phyloP scores from a whole-genome alignment of 2,888 invertebrate species.

The Syrphus vitripennis region DNA sequence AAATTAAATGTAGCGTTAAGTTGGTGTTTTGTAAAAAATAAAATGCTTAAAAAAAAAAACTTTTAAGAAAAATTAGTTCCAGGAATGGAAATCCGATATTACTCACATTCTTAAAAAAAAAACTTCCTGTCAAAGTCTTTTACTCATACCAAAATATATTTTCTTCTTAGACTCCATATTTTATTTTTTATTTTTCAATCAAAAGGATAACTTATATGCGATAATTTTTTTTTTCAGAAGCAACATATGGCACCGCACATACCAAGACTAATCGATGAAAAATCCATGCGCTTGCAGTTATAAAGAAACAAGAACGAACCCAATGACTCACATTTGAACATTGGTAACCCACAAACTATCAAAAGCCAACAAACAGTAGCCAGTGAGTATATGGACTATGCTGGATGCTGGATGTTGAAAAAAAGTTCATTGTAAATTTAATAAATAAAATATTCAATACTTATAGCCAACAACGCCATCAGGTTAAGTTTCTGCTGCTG shows the following conservation, averaged over 20 bases:
- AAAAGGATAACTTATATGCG: not conserved
- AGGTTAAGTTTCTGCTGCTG: not conserved
- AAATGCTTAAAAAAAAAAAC: no score
- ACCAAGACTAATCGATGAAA: slow-evolving; percentile 53
- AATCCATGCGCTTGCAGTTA: slow-evolving; percentile 1
- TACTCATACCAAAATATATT: not conserved
- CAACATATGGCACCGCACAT: slow-evolving; percentile 48
- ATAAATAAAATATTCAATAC: not conserved
- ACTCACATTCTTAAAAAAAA: not conserved
- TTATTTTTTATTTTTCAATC: not conserved
- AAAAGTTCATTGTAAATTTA: slow-evolving; percentile 28
- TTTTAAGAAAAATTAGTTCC: no score
- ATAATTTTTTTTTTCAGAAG: not conserved
- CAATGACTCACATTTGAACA: slow-evolving; percentile 58
- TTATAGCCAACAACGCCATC: not conserved
- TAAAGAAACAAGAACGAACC: not conserved
- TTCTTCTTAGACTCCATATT: not conserved
- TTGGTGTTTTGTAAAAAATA: no score
- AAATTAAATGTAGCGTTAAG: no score
- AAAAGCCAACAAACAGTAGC: slow-evolving; percentile 6
- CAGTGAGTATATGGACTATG: no score
- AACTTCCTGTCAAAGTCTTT: not conserved
- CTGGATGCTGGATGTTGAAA: not conserved
- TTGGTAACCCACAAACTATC: slow-evolving; percentile 62
- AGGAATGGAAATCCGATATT: not conserved